Base-by-base conservation (phyloP, 2,113 vertebrate species). In the Macaca nemestrina region DNA sequence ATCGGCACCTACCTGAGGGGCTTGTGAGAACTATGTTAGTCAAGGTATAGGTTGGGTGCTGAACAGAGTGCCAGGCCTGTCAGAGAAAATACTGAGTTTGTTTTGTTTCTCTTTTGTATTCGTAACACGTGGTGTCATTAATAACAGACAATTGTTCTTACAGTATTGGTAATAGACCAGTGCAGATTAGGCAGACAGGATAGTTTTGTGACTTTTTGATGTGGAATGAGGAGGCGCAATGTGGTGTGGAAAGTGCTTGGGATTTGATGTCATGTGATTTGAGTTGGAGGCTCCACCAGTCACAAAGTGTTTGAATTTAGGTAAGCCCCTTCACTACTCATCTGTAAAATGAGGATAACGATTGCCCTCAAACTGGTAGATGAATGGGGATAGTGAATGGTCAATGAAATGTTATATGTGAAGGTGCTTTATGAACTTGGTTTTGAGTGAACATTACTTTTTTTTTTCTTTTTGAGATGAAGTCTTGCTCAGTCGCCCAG, bases 1-100 rank as follows among this genome's bases (percentile, higher is more conserved):
- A 48, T 40, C 79, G 82, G 38, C 32, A 35, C 38, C 40, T 75
- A 67, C 35, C 52, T 72, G 68, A 92, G 72, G 38, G 13, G n/a
- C 61, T 96, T 64, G 25, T 68, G 55, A 94, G 25, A 89, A 16
- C 64, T 72, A 25, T 35, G 6, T 81, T 80, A 79, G 52, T 67
- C 38, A 40, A 73, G 67, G n/a, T 86, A 45, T 87, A 78, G 86
- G 30, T 35, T 75, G 81, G 48, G 14, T 83, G n/a, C 17, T 67
- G 20, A 86, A 67, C 38, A 48, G 72, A 93, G 30, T 76, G 23
- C 43, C 30, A 78, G 14, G 67, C 55, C 64, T 95, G 14, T 94
- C 75, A 52, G 67, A 96, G 59, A 80, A 97, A 97, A 75, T 87
- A 43, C 50, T 79, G 40, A 68, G 40, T 93, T 97, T 91, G 25